A percentile compares a stretch with the other conserved stretches of the same genome.
Conservation (phyloP, 2,888 invertebrate genomes). For the Cheilosia soror region DNA sequence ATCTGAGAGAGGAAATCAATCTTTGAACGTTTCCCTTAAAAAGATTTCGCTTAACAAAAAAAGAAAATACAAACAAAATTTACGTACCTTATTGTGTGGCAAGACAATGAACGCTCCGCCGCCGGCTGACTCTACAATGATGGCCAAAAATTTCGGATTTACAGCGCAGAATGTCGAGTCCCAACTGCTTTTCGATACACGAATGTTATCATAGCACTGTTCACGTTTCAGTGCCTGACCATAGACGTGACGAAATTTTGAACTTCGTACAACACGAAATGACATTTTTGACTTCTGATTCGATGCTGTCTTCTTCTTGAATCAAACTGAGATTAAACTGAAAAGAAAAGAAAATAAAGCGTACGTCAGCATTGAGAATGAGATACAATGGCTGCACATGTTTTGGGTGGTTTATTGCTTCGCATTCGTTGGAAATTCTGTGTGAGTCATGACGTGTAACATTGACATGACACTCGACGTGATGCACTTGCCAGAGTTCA, state of each 20-base stretch:
- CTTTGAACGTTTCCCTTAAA: constrained; percentile 34
- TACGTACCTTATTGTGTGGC: constrained; percentile 93
- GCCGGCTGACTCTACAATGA: constrained; percentile 98
- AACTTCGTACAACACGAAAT: constrained; percentile 98
- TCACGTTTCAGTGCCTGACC: constrained; percentile 94
- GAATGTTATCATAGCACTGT: constrained; percentile 98
- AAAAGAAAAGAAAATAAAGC: constrained; percentile 51
- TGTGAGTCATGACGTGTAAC: constrained; percentile 56
- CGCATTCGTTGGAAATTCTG: constrained; percentile 65
- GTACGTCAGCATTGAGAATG: background rate
- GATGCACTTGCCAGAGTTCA: constrained; percentile 40
- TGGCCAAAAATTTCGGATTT: constrained; percentile 98
- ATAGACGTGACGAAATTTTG: constrained; percentile 98
- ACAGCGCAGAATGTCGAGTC: constrained; percentile 99
- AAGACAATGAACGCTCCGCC: constrained; percentile 98
- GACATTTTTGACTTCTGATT: constrained; percentile 88
- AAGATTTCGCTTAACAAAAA: background rate
- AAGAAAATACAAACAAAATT: background rate
- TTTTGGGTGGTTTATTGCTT: constrained; percentile 50
- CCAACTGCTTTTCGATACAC: constrained; percentile 99
- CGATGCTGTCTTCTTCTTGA: constrained; percentile 50
- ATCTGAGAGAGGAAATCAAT: constrained; percentile 55
- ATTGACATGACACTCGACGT: constrained; percentile 59
- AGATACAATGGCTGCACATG: constrained; percentile 18
- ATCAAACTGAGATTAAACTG: constrained; percentile 30